Conservation (phyloP, 2,113 vertebrate genomes). For the Tragulus kanchil region DNA sequence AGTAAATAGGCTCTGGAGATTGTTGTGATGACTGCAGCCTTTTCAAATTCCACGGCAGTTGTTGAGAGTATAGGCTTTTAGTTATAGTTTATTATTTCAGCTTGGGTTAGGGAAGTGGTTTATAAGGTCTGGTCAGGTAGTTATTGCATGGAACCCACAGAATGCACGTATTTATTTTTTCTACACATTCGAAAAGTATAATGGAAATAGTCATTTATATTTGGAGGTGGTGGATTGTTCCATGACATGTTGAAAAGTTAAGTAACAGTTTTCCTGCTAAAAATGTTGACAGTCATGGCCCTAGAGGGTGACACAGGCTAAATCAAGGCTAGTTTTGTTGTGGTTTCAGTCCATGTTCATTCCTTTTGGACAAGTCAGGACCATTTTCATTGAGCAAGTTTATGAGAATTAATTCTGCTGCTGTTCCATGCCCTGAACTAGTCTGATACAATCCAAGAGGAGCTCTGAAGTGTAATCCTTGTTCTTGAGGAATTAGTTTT, state of each 20-base stretch:
- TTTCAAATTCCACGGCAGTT: constrained; percentile 1
- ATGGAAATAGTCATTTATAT: neutral
- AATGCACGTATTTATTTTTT: neutral
- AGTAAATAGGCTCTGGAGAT: neutral
- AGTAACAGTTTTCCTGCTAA: neutral
- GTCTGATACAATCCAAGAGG: neutral
- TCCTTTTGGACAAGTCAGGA: neutral
- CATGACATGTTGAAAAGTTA: neutral
- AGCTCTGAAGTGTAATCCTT: neutral
- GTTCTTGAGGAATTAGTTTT: neutral
- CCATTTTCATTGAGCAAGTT: neutral
- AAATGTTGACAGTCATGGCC: neutral
- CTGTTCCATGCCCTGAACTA: neutral
- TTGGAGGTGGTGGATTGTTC: neutral
- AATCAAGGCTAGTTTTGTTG: neutral
- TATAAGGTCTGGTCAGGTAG: neutral
- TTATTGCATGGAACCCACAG: neutral
- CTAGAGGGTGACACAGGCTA: neutral
- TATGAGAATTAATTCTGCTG: neutral
- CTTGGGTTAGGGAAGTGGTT: neutral
- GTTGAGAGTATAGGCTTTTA: neutral
- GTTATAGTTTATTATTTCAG: neutral
- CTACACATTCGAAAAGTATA: neutral
- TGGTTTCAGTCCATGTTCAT: neutral
- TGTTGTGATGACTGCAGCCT: neutral